Percentiles rank a stretch among this genome's conserved stretches.
These are phyloP conservation scores for Phyllostomus hastatus DNA, from an alignment of 2,113 vertebrate species.

Conservation along the genomic window DNA sequence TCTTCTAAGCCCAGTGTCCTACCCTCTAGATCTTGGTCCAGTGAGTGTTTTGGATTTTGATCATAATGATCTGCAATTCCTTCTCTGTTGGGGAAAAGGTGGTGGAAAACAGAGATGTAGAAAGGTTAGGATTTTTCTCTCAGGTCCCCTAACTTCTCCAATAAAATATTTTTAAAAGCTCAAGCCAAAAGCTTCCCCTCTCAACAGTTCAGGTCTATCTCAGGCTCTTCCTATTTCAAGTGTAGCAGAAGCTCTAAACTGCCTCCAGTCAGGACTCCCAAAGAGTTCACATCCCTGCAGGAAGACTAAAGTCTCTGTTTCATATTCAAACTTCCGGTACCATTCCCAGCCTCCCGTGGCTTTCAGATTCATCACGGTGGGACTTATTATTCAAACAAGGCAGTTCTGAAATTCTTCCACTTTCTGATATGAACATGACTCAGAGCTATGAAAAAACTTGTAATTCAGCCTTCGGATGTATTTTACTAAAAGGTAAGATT, in stretches of 20 bases:
- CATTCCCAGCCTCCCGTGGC: neutral
- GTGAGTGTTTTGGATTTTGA: neutral
- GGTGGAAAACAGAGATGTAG: neutral
- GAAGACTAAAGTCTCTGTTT: neutral
- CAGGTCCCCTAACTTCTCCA: neutral
- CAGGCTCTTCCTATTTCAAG: neutral
- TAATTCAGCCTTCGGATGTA: conserved; percentile 3
- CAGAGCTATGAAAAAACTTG: conserved; percentile 10
- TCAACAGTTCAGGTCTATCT: neutral
- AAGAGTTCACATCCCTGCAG: neutral
- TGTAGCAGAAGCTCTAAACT: neutral
- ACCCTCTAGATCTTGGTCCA: neutral
- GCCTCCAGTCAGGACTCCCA: neutral
- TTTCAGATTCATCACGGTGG: neutral
- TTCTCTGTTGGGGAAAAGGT: neutral
- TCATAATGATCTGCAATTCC: neutral
- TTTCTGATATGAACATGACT: neutral
- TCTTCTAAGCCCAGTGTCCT: neutral
- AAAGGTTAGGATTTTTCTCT: neutral
- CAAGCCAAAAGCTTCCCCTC: neutral
- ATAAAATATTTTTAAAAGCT: neutral
- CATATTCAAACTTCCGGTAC: neutral
- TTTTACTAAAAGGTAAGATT: conserved; percentile 69
- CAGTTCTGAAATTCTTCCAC: conserved; percentile 22
- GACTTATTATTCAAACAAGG: conserved; percentile 57